Percentiles rank a stretch among this genome's conserved stretches.
Conservation (phyloP, 30 jellyfish, hydroid and myxozoan genomes). For the Cassiopea andromeda region DNA sequence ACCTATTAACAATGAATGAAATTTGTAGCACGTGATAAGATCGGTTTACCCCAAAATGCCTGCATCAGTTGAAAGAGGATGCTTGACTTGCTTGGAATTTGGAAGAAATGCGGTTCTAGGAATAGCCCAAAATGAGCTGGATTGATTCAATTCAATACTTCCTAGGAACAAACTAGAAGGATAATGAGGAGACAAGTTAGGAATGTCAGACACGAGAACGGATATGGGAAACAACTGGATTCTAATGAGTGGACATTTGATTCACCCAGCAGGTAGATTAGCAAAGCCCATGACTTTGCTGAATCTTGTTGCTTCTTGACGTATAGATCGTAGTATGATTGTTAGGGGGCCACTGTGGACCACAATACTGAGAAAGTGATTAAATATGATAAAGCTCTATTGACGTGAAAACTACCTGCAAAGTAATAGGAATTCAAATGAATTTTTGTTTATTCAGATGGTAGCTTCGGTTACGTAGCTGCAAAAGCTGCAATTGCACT, state of each 20-base stretch:
- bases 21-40: too few species aligned
- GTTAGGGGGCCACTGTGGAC: too few species aligned
- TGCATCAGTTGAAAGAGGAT: too few species aligned
- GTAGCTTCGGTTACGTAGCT: neutral
- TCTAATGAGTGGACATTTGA: neutral
- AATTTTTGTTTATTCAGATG: neutral
- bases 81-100: too few species aligned
- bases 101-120: too few species aligned
- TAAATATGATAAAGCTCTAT: neutral
- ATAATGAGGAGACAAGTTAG: neutral
- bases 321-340: too few species aligned
- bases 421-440: neutral
- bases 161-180: neutral
- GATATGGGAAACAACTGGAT: too few species aligned
- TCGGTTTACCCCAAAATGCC: too few species aligned
- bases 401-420: neutral
- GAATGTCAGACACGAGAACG: neutral
- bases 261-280: neutral
- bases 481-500: neutral
- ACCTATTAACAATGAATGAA: too few species aligned
- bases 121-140: neutral
- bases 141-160: neutral
- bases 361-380: too few species aligned
- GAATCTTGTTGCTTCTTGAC: too few species aligned
- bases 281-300: neutral